Conservation (phyloP, 2,888 invertebrate genomes). For the Chymomyza caudatula region DNA sequence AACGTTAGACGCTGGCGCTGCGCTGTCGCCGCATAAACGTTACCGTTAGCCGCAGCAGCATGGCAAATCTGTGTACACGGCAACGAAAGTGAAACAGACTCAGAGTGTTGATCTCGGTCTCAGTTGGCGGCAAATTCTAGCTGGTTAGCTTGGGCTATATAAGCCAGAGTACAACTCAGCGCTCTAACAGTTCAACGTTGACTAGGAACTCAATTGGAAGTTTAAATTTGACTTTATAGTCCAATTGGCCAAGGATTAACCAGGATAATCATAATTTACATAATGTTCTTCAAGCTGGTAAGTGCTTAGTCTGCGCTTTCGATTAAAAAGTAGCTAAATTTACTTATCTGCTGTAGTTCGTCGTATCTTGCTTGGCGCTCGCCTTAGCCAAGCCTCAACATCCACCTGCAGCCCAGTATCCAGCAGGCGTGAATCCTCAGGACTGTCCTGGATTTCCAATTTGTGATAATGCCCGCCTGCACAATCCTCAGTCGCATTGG, state of each 20-base stretch:
- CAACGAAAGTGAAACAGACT: conserved; percentile 63
- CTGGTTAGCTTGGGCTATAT: conserved; percentile 63
- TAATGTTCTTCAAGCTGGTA: conserved; percentile 78
- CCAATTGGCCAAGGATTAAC: conserved; percentile 68
- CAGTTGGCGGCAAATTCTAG: conserved; percentile 43
- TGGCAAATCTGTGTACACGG: conserved; percentile 42
- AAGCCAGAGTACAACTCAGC: conserved; percentile 69
- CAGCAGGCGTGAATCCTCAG: conserved; percentile 79
- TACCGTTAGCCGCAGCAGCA: conserved; percentile 1
- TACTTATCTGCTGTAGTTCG: conserved; percentile 50
- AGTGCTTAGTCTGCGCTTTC: conserved; percentile 46
- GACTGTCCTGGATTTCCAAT: conserved; percentile 79
- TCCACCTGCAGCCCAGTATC: conserved; percentile 77
- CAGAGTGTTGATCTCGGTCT: conserved; percentile 13
- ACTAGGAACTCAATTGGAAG: conserved; percentile 78
- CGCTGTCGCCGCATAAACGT: conserved; percentile 27
- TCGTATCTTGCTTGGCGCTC: conserved; percentile 73
- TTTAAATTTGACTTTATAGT: conserved; percentile 78
- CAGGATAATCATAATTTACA: conserved; percentile 49
- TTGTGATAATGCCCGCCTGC: conserved; percentile 79
- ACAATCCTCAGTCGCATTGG: conserved; percentile 76
- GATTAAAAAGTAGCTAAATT: not conserved
- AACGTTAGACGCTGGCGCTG: conserved; percentile 14
- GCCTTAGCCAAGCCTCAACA: conserved; percentile 77
- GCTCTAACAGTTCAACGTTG: conserved; percentile 75